A percentile compares a stretch with the other conserved stretches of the same genome.
phyloP scores from a whole-genome alignment of 2,888 invertebrate species.

The Flabesymbios commensalis region DNA sequence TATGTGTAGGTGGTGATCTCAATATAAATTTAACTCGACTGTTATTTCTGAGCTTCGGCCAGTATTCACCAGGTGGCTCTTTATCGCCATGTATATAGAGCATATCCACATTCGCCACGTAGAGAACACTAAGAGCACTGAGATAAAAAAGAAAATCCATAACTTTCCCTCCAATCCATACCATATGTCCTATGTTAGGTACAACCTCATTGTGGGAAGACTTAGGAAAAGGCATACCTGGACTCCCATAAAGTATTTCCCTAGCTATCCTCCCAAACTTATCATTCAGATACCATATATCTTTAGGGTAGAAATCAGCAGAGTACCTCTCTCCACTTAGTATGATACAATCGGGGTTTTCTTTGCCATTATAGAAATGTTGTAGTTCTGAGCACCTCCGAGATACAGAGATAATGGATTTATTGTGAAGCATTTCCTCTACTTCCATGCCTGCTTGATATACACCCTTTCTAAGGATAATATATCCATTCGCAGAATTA shows the following conservation, averaged over 20 bases:
- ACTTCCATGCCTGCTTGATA: not conserved
- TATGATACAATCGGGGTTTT: slow-evolving; percentile 14
- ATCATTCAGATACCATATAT: slow-evolving; percentile 40
- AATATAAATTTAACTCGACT: slow-evolving; percentile 22
- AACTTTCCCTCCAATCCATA: slow-evolving; percentile 46
- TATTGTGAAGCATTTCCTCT: no score
- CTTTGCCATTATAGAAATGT: slow-evolving; percentile 13
- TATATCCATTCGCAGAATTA: slow-evolving; percentile 25
- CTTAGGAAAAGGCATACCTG: slow-evolving; percentile 21
- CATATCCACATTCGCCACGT: slow-evolving; percentile 45
- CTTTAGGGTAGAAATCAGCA: slow-evolving; percentile 39
- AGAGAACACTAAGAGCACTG: slow-evolving; percentile 48
- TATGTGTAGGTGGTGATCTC: slow-evolving; percentile 18
- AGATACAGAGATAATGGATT: no score
- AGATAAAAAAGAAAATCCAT: slow-evolving; percentile 54
- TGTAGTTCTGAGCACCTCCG: slow-evolving; percentile 19
- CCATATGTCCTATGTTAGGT: slow-evolving; percentile 54
- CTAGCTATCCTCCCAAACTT: slow-evolving; percentile 38
- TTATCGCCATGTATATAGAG: slow-evolving; percentile 52
- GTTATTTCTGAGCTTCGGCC: slow-evolving; percentile 13
- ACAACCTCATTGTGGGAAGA: slow-evolving; percentile 34
- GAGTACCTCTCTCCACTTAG: slow-evolving; percentile 26
- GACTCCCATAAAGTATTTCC: slow-evolving; percentile 40
- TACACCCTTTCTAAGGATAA: slow-evolving; percentile 23
- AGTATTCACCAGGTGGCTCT: slow-evolving; percentile 28